Base-by-base conservation (phyloP, 2,113 vertebrate species). In the Cervus canadensis region DNA sequence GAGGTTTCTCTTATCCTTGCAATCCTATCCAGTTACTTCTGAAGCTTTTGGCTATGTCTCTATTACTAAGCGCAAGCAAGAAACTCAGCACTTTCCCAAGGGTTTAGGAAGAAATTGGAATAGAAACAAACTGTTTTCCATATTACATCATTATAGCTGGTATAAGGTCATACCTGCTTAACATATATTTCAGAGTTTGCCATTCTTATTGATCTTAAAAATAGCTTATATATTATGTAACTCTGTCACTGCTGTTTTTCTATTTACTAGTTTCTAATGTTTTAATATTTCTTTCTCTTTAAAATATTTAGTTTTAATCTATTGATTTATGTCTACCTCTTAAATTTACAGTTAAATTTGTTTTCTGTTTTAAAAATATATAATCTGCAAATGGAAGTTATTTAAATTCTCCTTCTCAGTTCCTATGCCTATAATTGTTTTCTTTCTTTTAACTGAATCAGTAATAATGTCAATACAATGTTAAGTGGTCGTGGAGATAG, bases 311-410 rank as follows among this genome's bases (percentile, higher is more conserved):
- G 36, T 15, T 71, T 89, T 48, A 52, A 79, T 15, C 17, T 81
- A 21, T 91, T 10, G 40, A 2, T 91, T 84, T 83, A 62, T 45
- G 2, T 59, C 4, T 76, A 94, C 21, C 56, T 87, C 45, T 87
- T 50, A 87, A 91, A 6, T 74, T 74, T 3, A 74, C 14, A 43
- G 71, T 74, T 74, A 74, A 23, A 43, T 74, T 43, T 74, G 21
- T 88, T 96, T 92, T 82, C 15, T 93, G 17, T 26, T 92, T 88
- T 45, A 45, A 86, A 90, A 86, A 74, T 6, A 48, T 40, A 57
- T 40, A 74, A 40, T 81, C 11, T 91, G 45, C 30, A 90, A 9
- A 74, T 25, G 45, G 15, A 85, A 16, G 4, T 78, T 15, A 45
- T 91, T 67, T 91, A 5, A 84, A 50, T 57, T 86, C 43, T 79